Conservation (phyloP, 35 echinoderm and acorn worm genomes). For the Holothuria glaberrima region DNA sequence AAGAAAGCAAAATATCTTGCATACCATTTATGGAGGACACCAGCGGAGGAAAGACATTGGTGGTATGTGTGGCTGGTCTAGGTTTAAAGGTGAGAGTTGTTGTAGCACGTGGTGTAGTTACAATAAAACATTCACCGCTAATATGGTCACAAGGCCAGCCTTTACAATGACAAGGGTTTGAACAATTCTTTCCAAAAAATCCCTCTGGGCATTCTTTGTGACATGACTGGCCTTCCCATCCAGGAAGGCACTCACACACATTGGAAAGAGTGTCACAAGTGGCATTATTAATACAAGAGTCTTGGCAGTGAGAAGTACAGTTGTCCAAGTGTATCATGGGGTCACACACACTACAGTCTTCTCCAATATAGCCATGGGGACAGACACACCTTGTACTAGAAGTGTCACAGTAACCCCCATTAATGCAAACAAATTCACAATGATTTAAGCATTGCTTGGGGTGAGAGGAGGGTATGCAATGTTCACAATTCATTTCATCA, state of each 20-base stretch:
- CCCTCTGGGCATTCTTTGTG: constrained; percentile 8
- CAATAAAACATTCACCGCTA: constrained; percentile 41
- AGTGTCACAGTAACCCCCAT: constrained; percentile 56
- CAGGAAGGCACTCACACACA: constrained; percentile 51
- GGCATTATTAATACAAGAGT: constrained; percentile 59
- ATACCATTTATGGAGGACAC: constrained; percentile 6
- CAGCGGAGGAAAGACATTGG: constrained; percentile 31
- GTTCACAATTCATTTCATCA: constrained; percentile 46
- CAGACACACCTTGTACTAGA: constrained; percentile 35
- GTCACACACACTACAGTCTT: constrained; percentile 70
- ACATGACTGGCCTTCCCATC: constrained; percentile 37
- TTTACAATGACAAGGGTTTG: constrained; percentile 19
- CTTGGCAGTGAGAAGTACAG: constrained; percentile 65
- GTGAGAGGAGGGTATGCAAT: constrained; percentile 56
- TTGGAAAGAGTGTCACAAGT: constrained; percentile 53
- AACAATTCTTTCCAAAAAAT: constrained; percentile 47
- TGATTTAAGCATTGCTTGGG: constrained; percentile 51
- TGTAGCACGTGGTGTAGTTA: not conserved
- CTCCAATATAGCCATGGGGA: constrained; percentile 38
- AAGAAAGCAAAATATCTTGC: not conserved
- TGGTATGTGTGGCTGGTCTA: constrained; percentile 1
- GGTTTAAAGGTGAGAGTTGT: not conserved
- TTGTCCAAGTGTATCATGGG: constrained; percentile 48
- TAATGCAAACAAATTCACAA: constrained; percentile 46
- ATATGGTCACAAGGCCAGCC: constrained; percentile 45